Evolutionary conservation across 2,113 vertebrate genomes (phyloP), one percentile per base, ranked within the genome.

Genomic region (Nansenia antarctica): DNA sequence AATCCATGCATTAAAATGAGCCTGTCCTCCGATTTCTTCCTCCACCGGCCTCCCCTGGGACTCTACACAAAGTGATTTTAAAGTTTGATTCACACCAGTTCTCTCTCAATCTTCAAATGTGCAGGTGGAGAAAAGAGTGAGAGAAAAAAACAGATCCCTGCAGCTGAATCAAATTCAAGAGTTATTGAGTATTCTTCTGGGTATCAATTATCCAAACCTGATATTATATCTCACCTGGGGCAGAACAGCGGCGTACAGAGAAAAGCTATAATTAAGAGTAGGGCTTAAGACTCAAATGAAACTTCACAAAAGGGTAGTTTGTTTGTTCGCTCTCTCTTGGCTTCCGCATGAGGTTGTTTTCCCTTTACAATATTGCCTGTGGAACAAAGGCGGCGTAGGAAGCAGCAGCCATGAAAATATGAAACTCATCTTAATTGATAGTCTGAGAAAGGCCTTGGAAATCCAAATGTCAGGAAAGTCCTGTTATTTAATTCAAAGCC

Each of bases 381-480:
- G 39, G 18, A 18, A 42, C 39, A 49, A 7, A 49, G 6, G 9
- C 45, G 9, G n/a, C 39, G 20, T 7, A 15, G 2, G n/a, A 49
- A 5, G n/a, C n/a, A 4, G 45, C 45, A 18, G 22, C 24, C 53
- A 18, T 31, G 57, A 5, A 59, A 31, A 32, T 34, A 14, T 8
- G 30, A 45, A 37, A 39, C 55, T 9, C 22, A 29, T 59, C 64
- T 72, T 84, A 78, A 86, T 82, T 87, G 78, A 77, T 81, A 85
- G 86, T 88, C 85, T 54, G 70, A 55, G 57, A 22, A 31, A 82
- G 70, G 32, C 69, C 67, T 74, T 9, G 4, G 64, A 76, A 83
- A 88, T 85, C 82, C 60, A 82, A 78, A 84, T 84, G 80, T 70
- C 77, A 77, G 24, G 75, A 62, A 72, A 85, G 58, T 72, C 72